phyloP scores from a whole-genome alignment of 2,797 vertebrate species.

The Australoheros facetus region DNA sequence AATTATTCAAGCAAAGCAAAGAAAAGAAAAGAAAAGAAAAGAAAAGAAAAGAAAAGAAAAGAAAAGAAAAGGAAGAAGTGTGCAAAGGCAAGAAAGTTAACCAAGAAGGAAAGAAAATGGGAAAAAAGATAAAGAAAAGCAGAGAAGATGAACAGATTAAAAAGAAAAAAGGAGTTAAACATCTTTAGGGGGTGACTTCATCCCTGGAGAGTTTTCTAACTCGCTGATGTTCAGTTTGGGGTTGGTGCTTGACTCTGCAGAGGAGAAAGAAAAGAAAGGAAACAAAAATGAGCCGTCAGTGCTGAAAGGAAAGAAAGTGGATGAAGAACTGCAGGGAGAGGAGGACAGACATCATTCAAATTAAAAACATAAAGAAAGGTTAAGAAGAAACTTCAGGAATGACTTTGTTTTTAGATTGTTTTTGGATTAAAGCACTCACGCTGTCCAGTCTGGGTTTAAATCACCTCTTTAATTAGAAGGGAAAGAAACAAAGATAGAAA shows the following conservation, averaged over 20 bases:
- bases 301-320: neutral
- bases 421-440: no score
- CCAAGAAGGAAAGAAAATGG: neutral
- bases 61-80: neutral
- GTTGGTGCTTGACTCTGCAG: neutral
- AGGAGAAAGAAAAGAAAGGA: neutral
- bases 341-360: no score
- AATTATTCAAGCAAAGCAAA: neutral
- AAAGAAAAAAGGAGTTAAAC: neutral
- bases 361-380: no score
- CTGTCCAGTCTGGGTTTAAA: neutral
- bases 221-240: neutral
- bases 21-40: neutral
- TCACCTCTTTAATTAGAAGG: neutral
- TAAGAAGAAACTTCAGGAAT: no score
- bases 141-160: neutral
- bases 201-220: neutral
- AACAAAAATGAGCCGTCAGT: neutral
- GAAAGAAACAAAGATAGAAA: neutral
- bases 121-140: neutral
- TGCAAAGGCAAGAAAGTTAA: no score
- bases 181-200: neutral
- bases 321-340: no score
- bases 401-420: no score
- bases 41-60: neutral